Conservation (phyloP, 2,113 vertebrate genomes). For the Peromyscus californicus region DNA sequence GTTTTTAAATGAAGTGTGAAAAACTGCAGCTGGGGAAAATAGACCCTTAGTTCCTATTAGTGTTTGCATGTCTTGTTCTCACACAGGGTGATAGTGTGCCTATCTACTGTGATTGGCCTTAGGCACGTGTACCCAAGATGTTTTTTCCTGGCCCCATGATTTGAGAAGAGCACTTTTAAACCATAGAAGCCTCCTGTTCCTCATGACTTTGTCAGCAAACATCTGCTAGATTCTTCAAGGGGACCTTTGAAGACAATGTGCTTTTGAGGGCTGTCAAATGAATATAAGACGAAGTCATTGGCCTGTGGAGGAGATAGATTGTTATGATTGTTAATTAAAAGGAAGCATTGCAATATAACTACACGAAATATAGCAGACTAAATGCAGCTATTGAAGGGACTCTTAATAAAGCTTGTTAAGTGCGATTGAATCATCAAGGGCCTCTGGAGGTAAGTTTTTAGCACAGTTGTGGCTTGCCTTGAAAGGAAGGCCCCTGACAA, state of each 20-base stretch:
- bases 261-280: background rate
- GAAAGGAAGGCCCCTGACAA: background rate
- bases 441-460: slow-evolving; percentile 3
- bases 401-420: background rate
- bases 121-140: background rate
- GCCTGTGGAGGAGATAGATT: background rate
- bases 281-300: background rate
- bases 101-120: background rate
- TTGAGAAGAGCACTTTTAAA: slow-evolving; percentile 8
- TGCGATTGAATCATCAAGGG: background rate
- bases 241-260: background rate
- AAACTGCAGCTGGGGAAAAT: slow-evolving; percentile 30
- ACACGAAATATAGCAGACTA: background rate
- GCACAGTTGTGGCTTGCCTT: background rate
- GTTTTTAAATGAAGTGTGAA: slow-evolving; percentile 66
- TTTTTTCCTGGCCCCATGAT: background rate
- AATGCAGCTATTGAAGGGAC: background rate
- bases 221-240: background rate
- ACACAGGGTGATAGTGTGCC: background rate
- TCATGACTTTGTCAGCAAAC: background rate
- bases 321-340: slow-evolving; percentile 25
- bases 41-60: background rate
- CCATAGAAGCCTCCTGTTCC: background rate
- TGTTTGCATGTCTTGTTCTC: slow-evolving; percentile 33
- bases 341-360: background rate